Percentiles rank a stretch among this genome's conserved stretches.
phyloP scores from a whole-genome alignment of 2,888 invertebrate species.

The Agrenia bidenticulata region DNA sequence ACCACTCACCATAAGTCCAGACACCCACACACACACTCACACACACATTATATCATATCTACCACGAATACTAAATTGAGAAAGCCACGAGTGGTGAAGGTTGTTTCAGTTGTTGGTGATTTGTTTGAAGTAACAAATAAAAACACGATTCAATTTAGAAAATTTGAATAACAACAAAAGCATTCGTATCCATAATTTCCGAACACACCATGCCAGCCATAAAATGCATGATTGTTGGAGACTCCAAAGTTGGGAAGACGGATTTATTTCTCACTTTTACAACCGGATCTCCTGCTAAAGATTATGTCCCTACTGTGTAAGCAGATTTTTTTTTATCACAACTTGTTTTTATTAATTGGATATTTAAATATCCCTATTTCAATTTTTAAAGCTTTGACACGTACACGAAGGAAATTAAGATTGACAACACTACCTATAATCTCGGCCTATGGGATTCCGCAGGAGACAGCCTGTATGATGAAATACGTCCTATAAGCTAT shows the following conservation, averaged over 20 bases:
- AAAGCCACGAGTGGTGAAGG: too few relatives aligned
- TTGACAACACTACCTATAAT: conserved; percentile 5
- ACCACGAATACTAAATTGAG: too few relatives aligned
- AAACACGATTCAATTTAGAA: too few relatives aligned
- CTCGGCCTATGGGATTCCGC: conserved; percentile 31
- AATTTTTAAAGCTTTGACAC: conserved; percentile 33
- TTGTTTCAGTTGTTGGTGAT: too few relatives aligned
- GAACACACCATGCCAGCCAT: conserved; percentile 55
- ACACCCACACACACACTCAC: too few relatives aligned
- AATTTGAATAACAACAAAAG: conserved; percentile 1
- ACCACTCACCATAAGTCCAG: too few relatives aligned
- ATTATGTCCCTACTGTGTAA: conserved; percentile 86
- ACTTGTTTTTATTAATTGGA: too few relatives aligned
- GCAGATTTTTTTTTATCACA: too few relatives aligned
- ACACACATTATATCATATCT: too few relatives aligned
- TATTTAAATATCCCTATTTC: too few relatives aligned
- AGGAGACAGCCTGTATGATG: conserved; percentile 23
- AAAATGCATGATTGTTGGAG: conserved; percentile 84
- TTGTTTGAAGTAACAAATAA: too few relatives aligned
- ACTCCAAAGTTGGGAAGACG: conserved; percentile 89
- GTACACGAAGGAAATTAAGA: conserved; percentile 14
- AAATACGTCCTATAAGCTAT: conserved; percentile 32
- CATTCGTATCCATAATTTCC: background rate
- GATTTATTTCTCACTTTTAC: conserved; percentile 84
- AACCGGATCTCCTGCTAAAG: conserved; percentile 75